Conservation (phyloP, 37 sponge, comb jelly and placozoan species). For the Haliclona indistincta region DNA sequence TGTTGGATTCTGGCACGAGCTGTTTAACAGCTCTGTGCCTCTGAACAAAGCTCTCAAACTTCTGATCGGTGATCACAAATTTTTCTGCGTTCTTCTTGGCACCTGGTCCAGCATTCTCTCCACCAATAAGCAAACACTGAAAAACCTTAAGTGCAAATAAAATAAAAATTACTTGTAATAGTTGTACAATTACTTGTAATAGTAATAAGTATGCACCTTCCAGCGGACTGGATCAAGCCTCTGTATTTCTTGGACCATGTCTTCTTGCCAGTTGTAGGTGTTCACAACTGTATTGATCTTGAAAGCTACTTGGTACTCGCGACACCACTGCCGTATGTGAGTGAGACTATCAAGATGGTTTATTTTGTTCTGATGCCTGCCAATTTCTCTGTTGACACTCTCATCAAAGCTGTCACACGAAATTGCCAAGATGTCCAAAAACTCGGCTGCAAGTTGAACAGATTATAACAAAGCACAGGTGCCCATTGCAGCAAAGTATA, state of each 20-base stretch:
- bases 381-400: slow-evolving; percentile 57
- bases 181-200: neutral
- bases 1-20: slow-evolving; percentile 75
- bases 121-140: slow-evolving; percentile 75
- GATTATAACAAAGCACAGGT: too few relatives aligned
- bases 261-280: slow-evolving; percentile 66
- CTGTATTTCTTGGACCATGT: slow-evolving; percentile 59
- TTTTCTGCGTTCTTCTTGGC: slow-evolving; percentile 56
- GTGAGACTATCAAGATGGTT: slow-evolving; percentile 42
- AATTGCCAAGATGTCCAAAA: slow-evolving; percentile 66
- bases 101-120: slow-evolving; percentile 69
- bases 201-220: slow-evolving; percentile 48
- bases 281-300: slow-evolving; percentile 76
- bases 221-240: slow-evolving; percentile 64
- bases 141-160: slow-evolving; percentile 57
- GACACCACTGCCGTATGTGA: slow-evolving; percentile 40
- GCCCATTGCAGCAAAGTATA: too few relatives aligned
- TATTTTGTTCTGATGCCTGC: slow-evolving; percentile 35
- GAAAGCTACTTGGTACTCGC: slow-evolving; percentile 56
- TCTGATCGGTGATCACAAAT: slow-evolving; percentile 56
- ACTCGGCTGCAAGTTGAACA: slow-evolving; percentile 18
- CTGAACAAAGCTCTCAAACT: slow-evolving; percentile 65
- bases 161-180: neutral
- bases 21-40: slow-evolving; percentile 42
- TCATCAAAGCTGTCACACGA: slow-evolving; percentile 73